Percentiles rank a stretch among this genome's conserved stretches.
These are phyloP conservation scores for Apodemia duryi DNA, from an alignment of 2,888 invertebrate genomes.

Conservation along the genomic window DNA sequence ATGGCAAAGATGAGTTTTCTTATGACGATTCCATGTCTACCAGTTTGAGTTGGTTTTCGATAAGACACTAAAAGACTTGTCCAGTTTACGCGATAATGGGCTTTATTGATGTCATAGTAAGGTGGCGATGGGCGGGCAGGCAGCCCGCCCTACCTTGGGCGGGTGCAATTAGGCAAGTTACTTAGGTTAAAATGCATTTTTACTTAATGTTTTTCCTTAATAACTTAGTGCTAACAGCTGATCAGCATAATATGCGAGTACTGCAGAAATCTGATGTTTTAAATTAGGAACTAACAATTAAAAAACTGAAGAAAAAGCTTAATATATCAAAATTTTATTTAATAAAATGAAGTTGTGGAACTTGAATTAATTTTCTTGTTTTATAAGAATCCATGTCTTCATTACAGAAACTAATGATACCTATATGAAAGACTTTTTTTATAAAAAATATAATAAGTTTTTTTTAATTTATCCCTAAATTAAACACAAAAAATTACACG, in stretches of 20 bases:
- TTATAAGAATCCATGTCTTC: too few relatives aligned
- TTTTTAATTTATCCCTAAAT: too few relatives aligned
- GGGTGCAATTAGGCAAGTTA: slow-evolving; percentile 66
- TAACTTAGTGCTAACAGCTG: slow-evolving; percentile 14
- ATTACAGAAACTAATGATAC: too few relatives aligned
- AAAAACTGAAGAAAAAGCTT: too few relatives aligned
- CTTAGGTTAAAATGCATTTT: slow-evolving; percentile 56
- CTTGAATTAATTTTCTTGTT: too few relatives aligned
- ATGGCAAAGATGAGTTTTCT: slow-evolving; percentile 48
- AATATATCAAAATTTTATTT: too few relatives aligned
- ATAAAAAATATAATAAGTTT: too few relatives aligned
- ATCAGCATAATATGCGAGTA: not conserved
- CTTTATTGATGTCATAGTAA: slow-evolving; percentile 45
- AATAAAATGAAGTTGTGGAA: too few relatives aligned
- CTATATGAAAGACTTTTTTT: too few relatives aligned
- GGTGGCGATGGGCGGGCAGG: slow-evolving; percentile 48
- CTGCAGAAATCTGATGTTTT: too few relatives aligned
- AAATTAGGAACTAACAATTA: too few relatives aligned
- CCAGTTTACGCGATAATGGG: slow-evolving; percentile 51
- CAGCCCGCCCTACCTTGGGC: slow-evolving; percentile 59
- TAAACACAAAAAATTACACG: too few relatives aligned
- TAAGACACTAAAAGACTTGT: slow-evolving; percentile 64
- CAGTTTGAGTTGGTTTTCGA: slow-evolving; percentile 52
- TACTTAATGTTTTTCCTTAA: slow-evolving; percentile 20
- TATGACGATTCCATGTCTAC: slow-evolving; percentile 69